Evolutionary conservation across 2,888 invertebrate species (phyloP).

Genomic region (Drosophila glabriapex): DNA sequence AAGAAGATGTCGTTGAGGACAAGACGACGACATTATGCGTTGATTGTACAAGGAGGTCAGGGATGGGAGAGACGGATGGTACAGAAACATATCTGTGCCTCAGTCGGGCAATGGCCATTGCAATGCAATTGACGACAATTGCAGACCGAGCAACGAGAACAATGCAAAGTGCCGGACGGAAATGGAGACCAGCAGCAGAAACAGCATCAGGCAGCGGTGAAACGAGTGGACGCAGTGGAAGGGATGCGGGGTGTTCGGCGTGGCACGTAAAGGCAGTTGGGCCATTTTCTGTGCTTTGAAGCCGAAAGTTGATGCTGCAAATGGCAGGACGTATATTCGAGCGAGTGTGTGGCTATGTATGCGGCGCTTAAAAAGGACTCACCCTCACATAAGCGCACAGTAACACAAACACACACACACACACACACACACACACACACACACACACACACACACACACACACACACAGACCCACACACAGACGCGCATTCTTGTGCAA

Average conservation of each 20-base stretch:
- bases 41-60: constrained; percentile 39
- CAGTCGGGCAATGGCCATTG: constrained; percentile 49
- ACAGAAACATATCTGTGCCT: constrained; percentile 9
- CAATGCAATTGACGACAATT: constrained; percentile 73
- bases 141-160: constrained; percentile 41
- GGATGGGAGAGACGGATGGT: neutral
- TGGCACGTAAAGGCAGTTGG: constrained; percentile 29
- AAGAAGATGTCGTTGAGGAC: constrained; percentile 29
- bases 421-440: constrained; percentile 12
- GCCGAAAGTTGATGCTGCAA: constrained; percentile 60
- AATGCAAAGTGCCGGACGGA: constrained; percentile 70
- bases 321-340: constrained; percentile 43
- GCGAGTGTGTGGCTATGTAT: constrained; percentile 13
- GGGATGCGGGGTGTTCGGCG: neutral
- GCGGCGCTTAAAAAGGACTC: constrained; percentile 4
- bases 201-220: neutral
- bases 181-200: constrained; percentile 60
- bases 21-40: constrained; percentile 61
- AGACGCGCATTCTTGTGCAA: constrained; percentile 53
- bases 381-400: neutral
- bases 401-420: neutral
- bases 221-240: neutral
- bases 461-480: constrained; percentile 16
- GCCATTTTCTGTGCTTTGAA: constrained; percentile 57
- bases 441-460: constrained; percentile 13